Base-by-base conservation (phyloP, 2,797 vertebrate species). In the Melanotaenia maccullochi region DNA sequence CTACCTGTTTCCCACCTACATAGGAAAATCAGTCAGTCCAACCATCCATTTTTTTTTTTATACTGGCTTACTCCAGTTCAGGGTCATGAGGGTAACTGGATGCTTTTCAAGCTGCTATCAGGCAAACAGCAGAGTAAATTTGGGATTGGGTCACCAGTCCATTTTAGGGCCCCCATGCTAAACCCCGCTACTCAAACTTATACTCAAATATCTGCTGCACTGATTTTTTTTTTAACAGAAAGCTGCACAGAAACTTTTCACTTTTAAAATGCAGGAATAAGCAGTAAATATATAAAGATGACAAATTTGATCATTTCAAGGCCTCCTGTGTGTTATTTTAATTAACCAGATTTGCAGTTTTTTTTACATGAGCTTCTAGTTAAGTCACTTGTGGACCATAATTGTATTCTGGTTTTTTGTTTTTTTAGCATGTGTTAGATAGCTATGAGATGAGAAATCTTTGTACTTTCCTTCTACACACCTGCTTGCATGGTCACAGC, bases 401-500 rank as follows among this genome's bases (percentile, higher is more conserved):
- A n/a, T 30, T 62, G 47, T 62, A 24, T 52, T 42, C 18, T 33
- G n/a, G 9, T 42, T 67, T 28, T 68, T 36, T 61, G n/a, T 33
- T 71, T 6, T 6, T 28, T 60, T 36, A 54, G 36, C 44, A 47
- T 24, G 51, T 64, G 40, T 68, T 70, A 65, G 18, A 9, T 33
- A 52, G 30, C 47, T 60, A 51, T 25, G 66, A 69, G 36, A 74
- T 54, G 42, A 80, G 42, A 80, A 60, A 20, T 51, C 25, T 68
- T 76, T 54, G 74, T 47, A 68, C 62, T 66, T 65, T 42, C 58
- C 1, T 40, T 35, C 72, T 55, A 60, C 65, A 59, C 65, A 56
- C 72, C 38, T 71, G 49, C 60, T 66, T 73, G 71, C 63, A 42
- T 54, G 14, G 44, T 65, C 49, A 35, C 65, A 69, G n/a, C 63